phyloP scores from a whole-genome alignment of 2,113 vertebrate species.

The Monopterus albus region DNA sequence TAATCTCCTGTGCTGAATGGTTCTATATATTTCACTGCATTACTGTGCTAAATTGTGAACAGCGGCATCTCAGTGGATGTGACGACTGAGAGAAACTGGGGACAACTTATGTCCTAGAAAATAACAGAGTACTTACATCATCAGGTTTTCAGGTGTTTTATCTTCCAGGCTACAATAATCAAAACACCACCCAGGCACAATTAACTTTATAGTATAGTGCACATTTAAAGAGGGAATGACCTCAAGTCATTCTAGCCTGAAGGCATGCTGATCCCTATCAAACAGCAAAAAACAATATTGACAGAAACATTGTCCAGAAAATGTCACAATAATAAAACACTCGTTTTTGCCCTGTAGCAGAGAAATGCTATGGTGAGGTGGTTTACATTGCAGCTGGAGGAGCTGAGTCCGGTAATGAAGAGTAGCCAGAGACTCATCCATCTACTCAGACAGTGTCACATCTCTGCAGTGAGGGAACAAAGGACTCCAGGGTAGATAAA shows the following conservation, averaged over 20 bases:
- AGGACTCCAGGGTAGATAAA: conserved; percentile 3
- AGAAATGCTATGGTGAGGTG: conserved; percentile 27
- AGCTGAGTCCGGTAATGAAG: conserved; percentile 49
- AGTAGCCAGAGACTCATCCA: conserved; percentile 52
- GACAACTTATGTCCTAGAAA: not conserved
- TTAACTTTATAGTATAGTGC: conserved; percentile 25
- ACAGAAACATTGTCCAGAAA: conserved; percentile 6
- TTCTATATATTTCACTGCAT: not conserved
- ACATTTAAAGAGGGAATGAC: not conserved
- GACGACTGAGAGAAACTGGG: not conserved
- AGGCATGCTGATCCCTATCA: not conserved
- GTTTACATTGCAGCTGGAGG: conserved; percentile 39
- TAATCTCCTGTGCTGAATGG: not conserved
- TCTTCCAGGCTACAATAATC: not conserved
- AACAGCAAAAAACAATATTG: conserved; percentile 19
- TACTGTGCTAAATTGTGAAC: not conserved
- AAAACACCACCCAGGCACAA: conserved; percentile 3
- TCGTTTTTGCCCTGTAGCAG: conserved; percentile 8
- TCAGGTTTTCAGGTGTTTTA: not conserved
- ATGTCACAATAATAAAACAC: conserved; percentile 1
- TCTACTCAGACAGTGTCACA: conserved; percentile 43
- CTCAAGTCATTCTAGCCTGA: not conserved
- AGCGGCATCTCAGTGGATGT: not conserved
- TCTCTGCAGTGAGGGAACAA: conserved; percentile 20
- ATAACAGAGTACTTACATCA: not conserved